A percentile compares a stretch with the other conserved stretches of the same genome.
Conservation (phyloP, 2,888 invertebrate species). For the Cosmorhoe ocellata region DNA sequence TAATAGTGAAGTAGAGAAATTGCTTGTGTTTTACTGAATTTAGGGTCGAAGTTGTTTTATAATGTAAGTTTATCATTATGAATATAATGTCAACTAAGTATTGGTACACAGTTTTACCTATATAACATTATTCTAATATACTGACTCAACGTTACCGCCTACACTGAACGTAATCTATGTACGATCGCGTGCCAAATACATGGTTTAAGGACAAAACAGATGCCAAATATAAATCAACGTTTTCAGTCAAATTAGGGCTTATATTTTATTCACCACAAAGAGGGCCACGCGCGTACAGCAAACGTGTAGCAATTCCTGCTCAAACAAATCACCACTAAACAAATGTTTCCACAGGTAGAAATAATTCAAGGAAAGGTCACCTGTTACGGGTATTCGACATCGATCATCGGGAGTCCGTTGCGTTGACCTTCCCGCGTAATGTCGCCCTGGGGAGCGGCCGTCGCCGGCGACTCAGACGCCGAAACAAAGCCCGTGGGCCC, state of each 20-base stretch:
- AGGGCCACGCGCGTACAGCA: slow-evolving; percentile 49
- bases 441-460: slow-evolving; percentile 70
- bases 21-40: slow-evolving; percentile 11
- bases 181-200: slow-evolving; percentile 33
- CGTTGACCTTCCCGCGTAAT: slow-evolving; percentile 74
- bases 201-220: slow-evolving; percentile 43
- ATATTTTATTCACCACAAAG: slow-evolving; percentile 54
- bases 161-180: slow-evolving; percentile 24
- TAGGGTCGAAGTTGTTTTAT: background rate
- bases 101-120: background rate
- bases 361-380: slow-evolving; percentile 81
- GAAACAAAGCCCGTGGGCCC: slow-evolving; percentile 68
- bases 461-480: slow-evolving; percentile 55
- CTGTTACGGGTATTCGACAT: slow-evolving; percentile 79
- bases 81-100: background rate
- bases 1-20: slow-evolving; percentile 26
- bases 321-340: slow-evolving; percentile 79
- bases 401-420: slow-evolving; percentile 80
- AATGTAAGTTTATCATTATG: too few species aligned
- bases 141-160: slow-evolving; percentile 23
- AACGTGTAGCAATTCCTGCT: slow-evolving; percentile 65
- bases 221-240: slow-evolving; percentile 49
- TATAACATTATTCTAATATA: slow-evolving; percentile 5
- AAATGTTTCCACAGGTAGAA: slow-evolving; percentile 78
- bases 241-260: slow-evolving; percentile 30